Evolutionary conservation across 2,797 vertebrate genomes (phyloP), one percentile per base, ranked within the genome.

Genomic region (Acropternis orthonyx): DNA sequence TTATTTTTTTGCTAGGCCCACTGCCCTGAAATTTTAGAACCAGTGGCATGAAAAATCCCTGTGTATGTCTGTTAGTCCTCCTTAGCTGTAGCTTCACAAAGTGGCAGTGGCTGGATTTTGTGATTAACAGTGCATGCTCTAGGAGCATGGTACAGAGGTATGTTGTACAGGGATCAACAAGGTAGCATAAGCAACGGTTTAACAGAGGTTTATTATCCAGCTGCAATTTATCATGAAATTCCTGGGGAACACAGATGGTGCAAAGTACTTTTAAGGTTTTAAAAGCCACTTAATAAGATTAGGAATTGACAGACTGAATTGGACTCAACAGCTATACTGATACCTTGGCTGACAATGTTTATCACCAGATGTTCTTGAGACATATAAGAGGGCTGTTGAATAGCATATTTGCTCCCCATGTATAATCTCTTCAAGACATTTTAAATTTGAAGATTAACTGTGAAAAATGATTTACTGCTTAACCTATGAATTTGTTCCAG

Each of bases 271-370:
- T 8, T 26, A 65, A 93, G 86, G 61, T 63, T 94, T 96, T 85
- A 80, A 94, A 87, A 95, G 84, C 59, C 61, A 74, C 74, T 90
- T 94, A 95, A 93, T 96, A 92, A 96, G 94, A 92, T 96, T 91
- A 94, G 32, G 39, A 91, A 52, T 34, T 91, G 92, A 89, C 85
- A 83, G 74, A 54, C 75, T 95, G 82, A 83, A 91, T 95, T 88
- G 81, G 58, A 83, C 89, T 95, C 17, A 63, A 41, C 67, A 74
- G 49, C 86, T 89, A 26, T 41, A n/a, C 71, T 71, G 90, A 27
- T 96, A 89, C 17, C 74, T 93, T 83, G 88, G 37, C 86, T 91
- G 84, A 74, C 92, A 91, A 0, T 10, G 30, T 91, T 96, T 71
- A 56, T 94, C 91, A 77, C 67, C 78, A 85, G 88, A 93, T 93